A percentile compares a stretch with the other conserved stretches of the same genome.
Evolutionary conservation across 30 jellyfish, hydroid and myxozoan genomes (phyloP).

Genomic region (Cassiopea xamachana): DNA sequence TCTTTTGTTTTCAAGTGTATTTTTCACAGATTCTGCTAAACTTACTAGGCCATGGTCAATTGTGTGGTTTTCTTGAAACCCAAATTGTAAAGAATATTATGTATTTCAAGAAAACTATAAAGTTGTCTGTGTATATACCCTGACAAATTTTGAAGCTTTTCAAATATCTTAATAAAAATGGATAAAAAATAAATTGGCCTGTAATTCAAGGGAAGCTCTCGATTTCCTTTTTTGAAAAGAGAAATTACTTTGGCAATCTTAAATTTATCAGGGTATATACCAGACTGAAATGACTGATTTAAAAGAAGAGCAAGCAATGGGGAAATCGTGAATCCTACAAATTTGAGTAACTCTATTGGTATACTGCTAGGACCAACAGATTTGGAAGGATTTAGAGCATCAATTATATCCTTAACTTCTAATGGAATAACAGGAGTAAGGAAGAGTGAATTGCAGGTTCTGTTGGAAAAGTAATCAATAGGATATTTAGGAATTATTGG

Average conservation of each 20-base stretch:
- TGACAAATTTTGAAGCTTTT: neutral
- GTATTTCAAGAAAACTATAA: conserved; percentile 7
- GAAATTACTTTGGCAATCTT: neutral
- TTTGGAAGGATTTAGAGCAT: conserved; percentile 15
- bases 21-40: conserved; percentile 15
- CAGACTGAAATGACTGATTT: neutral
- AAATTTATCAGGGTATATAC: neutral
- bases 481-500: conserved; percentile 23
- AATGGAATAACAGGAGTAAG: conserved; percentile 1
- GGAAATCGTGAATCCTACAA: neutral
- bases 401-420: conserved; percentile 27
- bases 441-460: conserved; percentile 14
- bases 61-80: conserved; percentile 22
- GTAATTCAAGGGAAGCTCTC: neutral
- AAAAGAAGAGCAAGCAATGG: neutral
- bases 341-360: conserved; percentile 51
- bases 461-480: neutral
- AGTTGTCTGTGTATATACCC: neutral
- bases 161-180: conserved; percentile 27
- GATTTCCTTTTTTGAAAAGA: neutral
- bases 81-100: conserved; percentile 23
- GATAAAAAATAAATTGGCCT: conserved; percentile 30
- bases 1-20: conserved; percentile 13
- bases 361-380: conserved; percentile 61
- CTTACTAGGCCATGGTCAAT: neutral